These are phyloP conservation scores for Lochmaea crataegi DNA, from an alignment of 2,888 invertebrate genomes.

Conservation along the genomic window DNA sequence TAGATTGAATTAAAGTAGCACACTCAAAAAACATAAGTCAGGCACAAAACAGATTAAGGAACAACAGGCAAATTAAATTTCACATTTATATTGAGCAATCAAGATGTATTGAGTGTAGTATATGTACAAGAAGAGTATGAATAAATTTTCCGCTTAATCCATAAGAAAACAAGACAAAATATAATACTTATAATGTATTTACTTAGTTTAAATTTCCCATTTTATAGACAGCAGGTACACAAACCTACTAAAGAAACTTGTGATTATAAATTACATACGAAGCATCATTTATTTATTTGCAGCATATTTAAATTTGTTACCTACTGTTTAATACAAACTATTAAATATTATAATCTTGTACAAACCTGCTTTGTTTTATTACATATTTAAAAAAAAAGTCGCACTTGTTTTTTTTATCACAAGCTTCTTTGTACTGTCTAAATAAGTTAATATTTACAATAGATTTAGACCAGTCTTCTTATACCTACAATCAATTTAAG, in stretches of 20 bases:
- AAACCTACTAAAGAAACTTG: conserved; percentile 6
- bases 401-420: conserved; percentile 9
- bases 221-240: background rate
- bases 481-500: conserved; percentile 52
- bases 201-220: conserved; percentile 3
- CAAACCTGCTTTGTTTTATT: too few species aligned
- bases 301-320: too few species aligned
- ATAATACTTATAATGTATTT: background rate
- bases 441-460: conserved; percentile 28
- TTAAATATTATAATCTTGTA: too few species aligned
- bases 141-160: background rate
- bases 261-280: background rate
- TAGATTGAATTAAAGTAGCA: background rate
- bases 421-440: conserved; percentile 21
- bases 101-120: background rate
- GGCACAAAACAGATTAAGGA: too few species aligned
- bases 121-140: background rate
- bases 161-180: background rate
- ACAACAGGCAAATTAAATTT: background rate
- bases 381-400: conserved; percentile 11
- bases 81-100: background rate
- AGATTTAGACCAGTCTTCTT: conserved; percentile 55
- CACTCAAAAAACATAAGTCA: background rate
- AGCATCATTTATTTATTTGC: too few species aligned
- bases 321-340: too few species aligned